Conservation (phyloP, 2,888 invertebrate genomes). For the Anaspis maculata region DNA sequence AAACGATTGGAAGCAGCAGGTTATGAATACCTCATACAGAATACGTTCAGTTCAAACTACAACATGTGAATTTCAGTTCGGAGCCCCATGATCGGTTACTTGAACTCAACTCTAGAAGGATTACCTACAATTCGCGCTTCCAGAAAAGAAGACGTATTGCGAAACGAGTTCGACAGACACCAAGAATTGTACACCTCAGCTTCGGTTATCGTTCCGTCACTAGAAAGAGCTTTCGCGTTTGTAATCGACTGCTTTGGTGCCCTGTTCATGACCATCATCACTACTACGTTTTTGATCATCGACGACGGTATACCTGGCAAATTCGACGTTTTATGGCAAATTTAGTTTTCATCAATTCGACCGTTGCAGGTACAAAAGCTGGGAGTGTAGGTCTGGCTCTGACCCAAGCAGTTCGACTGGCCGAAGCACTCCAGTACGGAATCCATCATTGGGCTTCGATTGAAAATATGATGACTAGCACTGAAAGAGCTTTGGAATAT, state of each 20-base stretch:
- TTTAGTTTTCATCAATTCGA: background rate
- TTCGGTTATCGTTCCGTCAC: constrained; percentile 29
- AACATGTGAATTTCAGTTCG: constrained; percentile 26
- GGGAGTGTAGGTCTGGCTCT: constrained; percentile 45
- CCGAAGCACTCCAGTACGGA: constrained; percentile 55
- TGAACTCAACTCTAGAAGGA: constrained; percentile 38
- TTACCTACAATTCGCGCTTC: constrained; percentile 35
- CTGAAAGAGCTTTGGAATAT: constrained; percentile 62
- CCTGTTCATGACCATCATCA: constrained; percentile 15
- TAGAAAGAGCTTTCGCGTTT: constrained; percentile 31
- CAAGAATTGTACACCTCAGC: constrained; percentile 35
- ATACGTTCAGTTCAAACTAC: constrained; percentile 5
- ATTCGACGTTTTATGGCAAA: no score
- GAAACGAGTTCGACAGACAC: constrained; percentile 35
- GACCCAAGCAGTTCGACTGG: constrained; percentile 47
- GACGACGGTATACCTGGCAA: constrained; percentile 16
- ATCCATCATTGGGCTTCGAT: constrained; percentile 76
- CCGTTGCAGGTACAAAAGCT: constrained; percentile 15
- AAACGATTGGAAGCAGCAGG: constrained; percentile 62
- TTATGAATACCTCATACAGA: constrained; percentile 42
- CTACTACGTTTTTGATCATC: constrained; percentile 23
- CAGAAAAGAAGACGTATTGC: constrained; percentile 30
- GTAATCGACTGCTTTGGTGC: constrained; percentile 27
- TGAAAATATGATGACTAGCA: constrained; percentile 75
- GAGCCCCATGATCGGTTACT: constrained; percentile 36